A percentile compares a stretch with the other conserved stretches of the same genome.
phyloP scores from a whole-genome alignment of 2,888 invertebrate genomes.

The Chymomyza procnemis region DNA sequence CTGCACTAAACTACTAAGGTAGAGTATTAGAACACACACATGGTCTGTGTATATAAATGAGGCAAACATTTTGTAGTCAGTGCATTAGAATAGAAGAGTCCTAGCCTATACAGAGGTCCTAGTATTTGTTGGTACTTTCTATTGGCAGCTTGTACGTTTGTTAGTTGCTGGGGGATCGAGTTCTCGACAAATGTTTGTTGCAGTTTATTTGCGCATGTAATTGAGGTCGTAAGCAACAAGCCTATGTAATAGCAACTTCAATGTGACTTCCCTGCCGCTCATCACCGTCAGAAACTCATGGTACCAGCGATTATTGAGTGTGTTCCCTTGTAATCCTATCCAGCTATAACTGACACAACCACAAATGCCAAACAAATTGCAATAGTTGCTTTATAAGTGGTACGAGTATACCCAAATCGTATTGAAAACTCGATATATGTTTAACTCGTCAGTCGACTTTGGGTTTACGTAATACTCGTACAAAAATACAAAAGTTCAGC shows the following conservation, averaged over 20 bases:
- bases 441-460: not conserved
- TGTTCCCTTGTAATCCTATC: conserved; percentile 31
- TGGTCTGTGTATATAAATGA: not conserved
- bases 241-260: conserved; percentile 2
- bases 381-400: not conserved
- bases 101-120: conserved; percentile 6
- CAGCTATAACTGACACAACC: not conserved
- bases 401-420: not conserved
- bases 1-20: too few species aligned
- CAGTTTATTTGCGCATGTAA: conserved; percentile 69
- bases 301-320: conserved; percentile 21
- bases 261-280: not conserved
- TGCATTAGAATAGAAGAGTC: conserved; percentile 39
- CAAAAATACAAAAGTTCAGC: not conserved
- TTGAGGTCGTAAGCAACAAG: conserved; percentile 66
- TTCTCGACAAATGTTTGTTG: conserved; percentile 68
- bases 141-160: not conserved
- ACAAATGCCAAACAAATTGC: not conserved
- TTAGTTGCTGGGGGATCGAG: conserved; percentile 26
- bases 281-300: not conserved
- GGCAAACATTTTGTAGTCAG: conserved; percentile 33
- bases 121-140: not conserved
- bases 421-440: not conserved
- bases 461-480: not conserved
- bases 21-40: conserved; percentile 16